Evolutionary conservation across 2,888 invertebrate species (phyloP).

Genomic region (Troides helena): DNA sequence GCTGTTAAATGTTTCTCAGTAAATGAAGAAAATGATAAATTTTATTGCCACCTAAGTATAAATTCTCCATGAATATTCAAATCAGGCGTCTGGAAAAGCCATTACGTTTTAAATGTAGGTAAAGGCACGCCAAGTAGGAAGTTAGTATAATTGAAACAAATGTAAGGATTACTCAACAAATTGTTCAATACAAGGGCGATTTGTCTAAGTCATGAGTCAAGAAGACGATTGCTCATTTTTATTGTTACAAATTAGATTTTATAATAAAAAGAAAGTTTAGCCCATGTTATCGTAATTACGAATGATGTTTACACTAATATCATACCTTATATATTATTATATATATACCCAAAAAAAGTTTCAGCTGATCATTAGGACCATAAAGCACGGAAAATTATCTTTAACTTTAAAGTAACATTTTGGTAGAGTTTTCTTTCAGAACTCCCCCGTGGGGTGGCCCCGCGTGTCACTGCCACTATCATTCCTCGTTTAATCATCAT

Average conservation of each 20-base stretch:
- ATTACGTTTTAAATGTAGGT: slow-evolving; percentile 47
- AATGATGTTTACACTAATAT: background rate
- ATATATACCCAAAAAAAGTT: background rate
- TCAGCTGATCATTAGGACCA: background rate
- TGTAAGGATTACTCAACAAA: slow-evolving; percentile 77
- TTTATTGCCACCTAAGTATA: slow-evolving; percentile 29
- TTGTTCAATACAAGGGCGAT: slow-evolving; percentile 78
- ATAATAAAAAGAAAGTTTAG: slow-evolving; percentile 6
- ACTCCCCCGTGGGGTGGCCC: slow-evolving; percentile 32
- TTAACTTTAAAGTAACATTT: slow-evolving; percentile 14
- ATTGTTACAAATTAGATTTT: slow-evolving; percentile 55
- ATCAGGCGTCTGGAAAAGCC: slow-evolving; percentile 56
- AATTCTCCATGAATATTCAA: slow-evolving; percentile 52
- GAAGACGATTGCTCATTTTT: slow-evolving; percentile 45
- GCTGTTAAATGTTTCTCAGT: slow-evolving; percentile 7
- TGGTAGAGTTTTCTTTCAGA: slow-evolving; percentile 34
- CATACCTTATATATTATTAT: background rate
- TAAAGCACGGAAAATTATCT: background rate
- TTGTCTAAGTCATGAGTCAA: slow-evolving; percentile 70
- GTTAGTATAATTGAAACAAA: slow-evolving; percentile 77
- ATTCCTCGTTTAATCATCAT: slow-evolving; percentile 78
- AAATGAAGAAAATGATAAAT: slow-evolving; percentile 21
- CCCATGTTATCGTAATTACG: background rate
- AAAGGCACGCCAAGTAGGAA: slow-evolving; percentile 62
- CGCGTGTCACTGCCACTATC: slow-evolving; percentile 66